phyloP scores from a whole-genome alignment of 2,888 invertebrate genomes.

The Chironomus tentans region DNA sequence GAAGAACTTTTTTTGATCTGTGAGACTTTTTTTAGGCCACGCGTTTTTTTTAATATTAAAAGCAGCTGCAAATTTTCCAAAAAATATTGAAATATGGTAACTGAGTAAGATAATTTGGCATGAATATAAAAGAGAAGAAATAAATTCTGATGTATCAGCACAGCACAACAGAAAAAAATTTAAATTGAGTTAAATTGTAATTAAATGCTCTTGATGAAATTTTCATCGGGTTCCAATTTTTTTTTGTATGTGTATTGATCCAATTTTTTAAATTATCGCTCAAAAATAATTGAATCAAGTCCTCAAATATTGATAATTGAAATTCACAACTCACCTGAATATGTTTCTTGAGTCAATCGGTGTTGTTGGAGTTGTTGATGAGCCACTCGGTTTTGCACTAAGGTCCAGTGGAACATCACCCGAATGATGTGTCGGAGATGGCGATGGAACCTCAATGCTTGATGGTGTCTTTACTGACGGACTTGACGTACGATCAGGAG shows the following conservation, averaged over 20 bases:
- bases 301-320: background rate
- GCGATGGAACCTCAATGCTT: conserved; percentile 36
- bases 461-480: conserved; percentile 38
- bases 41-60: background rate
- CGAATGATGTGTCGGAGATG: conserved; percentile 38
- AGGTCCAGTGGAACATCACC: conserved; percentile 77
- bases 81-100: background rate
- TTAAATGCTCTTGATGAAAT: background rate
- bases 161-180: background rate
- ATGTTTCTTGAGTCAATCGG: conserved; percentile 50
- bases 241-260: too few relatives aligned
- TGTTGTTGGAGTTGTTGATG: conserved; percentile 28
- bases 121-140: background rate
- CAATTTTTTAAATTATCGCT: too few relatives aligned
- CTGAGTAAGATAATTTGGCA: background rate
- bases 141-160: background rate
- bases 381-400: conserved; percentile 60
- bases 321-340: conserved; percentile 53
- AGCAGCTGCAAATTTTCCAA: background rate
- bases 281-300: too few relatives aligned
- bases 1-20: background rate
- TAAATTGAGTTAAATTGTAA: background rate
- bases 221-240: too few relatives aligned
- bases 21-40: background rate
- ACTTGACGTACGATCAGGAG: conserved; percentile 34